Evolutionary conservation across 2,888 invertebrate genomes (phyloP).

Genomic region (Mycalesis mineus): DNA sequence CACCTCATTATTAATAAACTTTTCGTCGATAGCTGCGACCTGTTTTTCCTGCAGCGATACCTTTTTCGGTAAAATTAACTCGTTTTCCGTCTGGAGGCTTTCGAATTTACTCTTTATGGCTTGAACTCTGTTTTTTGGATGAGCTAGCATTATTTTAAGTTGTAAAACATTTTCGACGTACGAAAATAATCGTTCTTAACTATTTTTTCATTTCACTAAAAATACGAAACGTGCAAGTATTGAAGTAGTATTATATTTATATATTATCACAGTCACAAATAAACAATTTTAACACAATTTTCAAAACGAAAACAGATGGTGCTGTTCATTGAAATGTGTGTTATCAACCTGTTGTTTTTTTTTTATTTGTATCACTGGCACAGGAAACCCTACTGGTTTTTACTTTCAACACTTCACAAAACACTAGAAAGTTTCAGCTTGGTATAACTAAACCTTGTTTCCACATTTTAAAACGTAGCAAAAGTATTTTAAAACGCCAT

Average conservation of each 20-base stretch:
- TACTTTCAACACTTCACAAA: background rate
- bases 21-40: slow-evolving; percentile 25
- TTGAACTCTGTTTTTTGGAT: slow-evolving; percentile 78
- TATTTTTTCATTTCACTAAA: too few relatives aligned
- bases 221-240: background rate
- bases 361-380: slow-evolving; percentile 14
- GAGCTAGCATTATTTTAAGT: slow-evolving; percentile 68
- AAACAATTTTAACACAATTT: background rate
- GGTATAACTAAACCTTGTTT: slow-evolving; percentile 2
- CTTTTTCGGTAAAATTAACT: slow-evolving; percentile 35
- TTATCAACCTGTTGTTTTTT: slow-evolving; percentile 20
- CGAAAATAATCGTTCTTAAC: background rate
- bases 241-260: background rate
- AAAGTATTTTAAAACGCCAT: slow-evolving; percentile 48
- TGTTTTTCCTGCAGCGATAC: slow-evolving; percentile 19
- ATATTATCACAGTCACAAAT: background rate
- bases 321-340: background rate
- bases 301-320: slow-evolving; percentile 18
- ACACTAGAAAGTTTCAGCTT: slow-evolving; percentile 7
- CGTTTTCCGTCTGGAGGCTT: slow-evolving; percentile 58
- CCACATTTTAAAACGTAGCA: slow-evolving; percentile 23
- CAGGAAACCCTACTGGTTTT: slow-evolving; percentile 8
- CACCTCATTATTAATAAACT: slow-evolving; percentile 17
- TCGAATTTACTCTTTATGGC: slow-evolving; percentile 82
- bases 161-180: slow-evolving; percentile 49